Conservation (phyloP, 2,797 vertebrate genomes). For the Enteromius treurensis region DNA sequence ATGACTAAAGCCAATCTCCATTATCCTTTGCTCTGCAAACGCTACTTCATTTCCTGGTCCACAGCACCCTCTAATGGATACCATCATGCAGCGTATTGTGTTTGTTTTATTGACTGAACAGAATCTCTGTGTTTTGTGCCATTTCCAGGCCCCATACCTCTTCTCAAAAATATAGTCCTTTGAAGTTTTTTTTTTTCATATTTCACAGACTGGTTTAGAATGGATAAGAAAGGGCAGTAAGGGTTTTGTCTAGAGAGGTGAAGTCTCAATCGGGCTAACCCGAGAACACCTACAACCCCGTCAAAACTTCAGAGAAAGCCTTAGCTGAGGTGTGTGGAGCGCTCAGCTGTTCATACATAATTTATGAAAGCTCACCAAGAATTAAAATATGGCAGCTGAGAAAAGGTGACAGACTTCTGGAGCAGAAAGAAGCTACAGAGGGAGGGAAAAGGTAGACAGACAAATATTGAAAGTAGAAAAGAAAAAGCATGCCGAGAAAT, state of each 20-base stretch:
- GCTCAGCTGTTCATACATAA: constrained; percentile 57
- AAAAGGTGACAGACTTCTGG: constrained; percentile 45
- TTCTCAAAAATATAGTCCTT: constrained; percentile 39
- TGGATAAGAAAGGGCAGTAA: not conserved
- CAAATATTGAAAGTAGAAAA: not conserved
- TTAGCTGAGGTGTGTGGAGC: not conserved
- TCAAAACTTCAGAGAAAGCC: constrained; percentile 30
- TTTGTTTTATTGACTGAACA: constrained; percentile 26
- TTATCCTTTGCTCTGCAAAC: not conserved
- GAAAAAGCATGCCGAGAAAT: not conserved
- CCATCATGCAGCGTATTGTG: not conserved
- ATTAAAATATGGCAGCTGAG: constrained; percentile 50
- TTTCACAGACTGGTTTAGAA: constrained; percentile 13
- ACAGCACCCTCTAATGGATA: constrained; percentile 65
- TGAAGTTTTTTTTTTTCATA: not conserved
- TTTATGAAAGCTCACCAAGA: constrained; percentile 40
- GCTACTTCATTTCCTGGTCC: constrained; percentile 43
- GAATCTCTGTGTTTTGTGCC: constrained; percentile 12
- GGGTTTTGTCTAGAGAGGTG: not conserved
- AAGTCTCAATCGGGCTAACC: not conserved
- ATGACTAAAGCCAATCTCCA: not conserved
- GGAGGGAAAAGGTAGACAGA: not conserved
- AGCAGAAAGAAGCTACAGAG: constrained; percentile 16
- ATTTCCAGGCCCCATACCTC: constrained; percentile 30
- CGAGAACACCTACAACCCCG: not conserved